These are phyloP conservation scores for Agapornis roseicollis DNA, from an alignment of 2,113 vertebrate species.

Conservation along the genomic window DNA sequence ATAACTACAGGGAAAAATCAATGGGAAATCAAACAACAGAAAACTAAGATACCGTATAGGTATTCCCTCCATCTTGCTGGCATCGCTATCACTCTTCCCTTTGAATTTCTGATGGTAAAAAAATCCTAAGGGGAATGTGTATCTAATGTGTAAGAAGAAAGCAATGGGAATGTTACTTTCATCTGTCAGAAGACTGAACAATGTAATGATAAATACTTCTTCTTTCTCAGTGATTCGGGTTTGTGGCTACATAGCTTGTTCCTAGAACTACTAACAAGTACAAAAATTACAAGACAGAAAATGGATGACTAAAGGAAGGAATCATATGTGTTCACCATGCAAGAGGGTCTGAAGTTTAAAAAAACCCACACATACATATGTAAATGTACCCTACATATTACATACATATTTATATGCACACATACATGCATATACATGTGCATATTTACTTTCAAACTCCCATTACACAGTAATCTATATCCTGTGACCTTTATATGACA, in stretches of 20 bases:
- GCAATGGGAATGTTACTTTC: background rate
- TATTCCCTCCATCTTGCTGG: background rate
- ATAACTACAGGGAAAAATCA: background rate
- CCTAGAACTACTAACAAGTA: background rate
- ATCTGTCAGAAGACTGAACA: background rate
- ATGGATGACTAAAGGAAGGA: background rate
- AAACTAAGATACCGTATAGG: background rate
- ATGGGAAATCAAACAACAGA: background rate
- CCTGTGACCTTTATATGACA: background rate
- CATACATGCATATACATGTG: fast-evolving
- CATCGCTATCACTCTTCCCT: background rate
- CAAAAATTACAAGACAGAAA: background rate
- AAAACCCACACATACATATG: background rate
- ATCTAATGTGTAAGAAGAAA: background rate
- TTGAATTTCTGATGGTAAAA: background rate
- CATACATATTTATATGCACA: background rate
- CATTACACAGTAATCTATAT: background rate
- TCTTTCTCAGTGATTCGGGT: background rate
- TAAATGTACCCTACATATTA: background rate
- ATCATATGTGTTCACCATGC: background rate
- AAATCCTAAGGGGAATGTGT: background rate
- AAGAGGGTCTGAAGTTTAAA: background rate
- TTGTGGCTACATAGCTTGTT: background rate
- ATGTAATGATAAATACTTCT: background rate
- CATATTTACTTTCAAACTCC: background rate